A percentile compares a stretch with the other conserved stretches of the same genome.
Conservation (phyloP, 2,113 vertebrate species). For the Dipodomys spectabilis region DNA sequence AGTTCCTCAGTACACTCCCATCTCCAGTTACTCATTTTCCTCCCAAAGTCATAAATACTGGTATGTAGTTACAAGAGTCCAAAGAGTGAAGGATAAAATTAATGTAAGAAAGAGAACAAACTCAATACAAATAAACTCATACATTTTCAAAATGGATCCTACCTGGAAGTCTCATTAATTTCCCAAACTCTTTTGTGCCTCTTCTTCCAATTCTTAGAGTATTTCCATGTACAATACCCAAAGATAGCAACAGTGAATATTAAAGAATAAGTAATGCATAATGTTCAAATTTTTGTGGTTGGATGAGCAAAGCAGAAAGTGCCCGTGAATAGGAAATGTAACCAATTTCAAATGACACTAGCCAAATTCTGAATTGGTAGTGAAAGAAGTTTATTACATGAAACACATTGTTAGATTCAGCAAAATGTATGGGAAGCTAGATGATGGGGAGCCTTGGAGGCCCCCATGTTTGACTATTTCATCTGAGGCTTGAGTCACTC, state of each 20-base stretch:
- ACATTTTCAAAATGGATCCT: neutral
- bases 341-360: neutral
- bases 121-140: neutral
- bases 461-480: neutral
- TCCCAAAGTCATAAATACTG: neutral
- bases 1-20: neutral
- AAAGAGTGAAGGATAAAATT: neutral
- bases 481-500: neutral
- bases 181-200: neutral
- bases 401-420: neutral
- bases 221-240: neutral
- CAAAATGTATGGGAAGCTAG: neutral
- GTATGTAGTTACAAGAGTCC: neutral
- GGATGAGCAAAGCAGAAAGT: neutral
- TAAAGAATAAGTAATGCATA: neutral
- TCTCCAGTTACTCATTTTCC: neutral
- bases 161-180: neutral
- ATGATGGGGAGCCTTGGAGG: neutral
- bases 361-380: neutral
- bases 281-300: neutral
- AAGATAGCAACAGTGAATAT: neutral
- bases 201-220: neutral
- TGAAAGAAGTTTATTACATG: neutral
- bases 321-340: accelerated
- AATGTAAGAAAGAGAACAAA: neutral